Conservation (phyloP, 2,888 invertebrate species). For the Chrysomela aeneicollis region DNA sequence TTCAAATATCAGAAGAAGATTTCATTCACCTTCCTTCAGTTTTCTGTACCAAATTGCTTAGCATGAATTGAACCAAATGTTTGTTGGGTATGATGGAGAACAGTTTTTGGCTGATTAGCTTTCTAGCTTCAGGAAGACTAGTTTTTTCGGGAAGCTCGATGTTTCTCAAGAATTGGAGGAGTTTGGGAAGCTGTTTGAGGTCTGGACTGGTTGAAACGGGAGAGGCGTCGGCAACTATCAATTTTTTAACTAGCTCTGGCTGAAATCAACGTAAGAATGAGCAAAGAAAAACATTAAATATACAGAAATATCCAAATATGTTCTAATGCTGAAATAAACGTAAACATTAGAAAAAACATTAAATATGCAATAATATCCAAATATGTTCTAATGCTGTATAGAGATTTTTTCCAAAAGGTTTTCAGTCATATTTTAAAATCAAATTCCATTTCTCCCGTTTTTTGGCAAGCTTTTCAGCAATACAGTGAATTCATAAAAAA, state of each 20-base stretch:
- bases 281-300: too few species aligned
- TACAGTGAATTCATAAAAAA: too few species aligned
- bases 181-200: constrained; percentile 67
- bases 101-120: constrained; percentile 71
- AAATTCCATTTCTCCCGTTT: too few species aligned
- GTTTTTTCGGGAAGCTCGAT: constrained; percentile 69
- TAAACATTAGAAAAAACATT: too few species aligned
- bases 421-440: too few species aligned
- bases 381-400: too few species aligned
- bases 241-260: constrained; percentile 70
- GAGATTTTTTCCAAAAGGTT: too few species aligned
- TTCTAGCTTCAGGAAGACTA: constrained; percentile 74
- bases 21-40: constrained; percentile 52
- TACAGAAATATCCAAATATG: too few species aligned
- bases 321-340: too few species aligned
- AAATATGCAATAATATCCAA: too few species aligned
- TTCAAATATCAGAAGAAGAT: background rate
- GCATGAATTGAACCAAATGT: constrained; percentile 77
- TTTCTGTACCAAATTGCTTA: constrained; percentile 78
- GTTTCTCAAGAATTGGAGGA: constrained; percentile 73
- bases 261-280: constrained; percentile 49
- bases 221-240: constrained; percentile 78
- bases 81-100: constrained; percentile 66
- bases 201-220: constrained; percentile 71
- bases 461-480: too few species aligned